Conservation (phyloP, 2,113 vertebrate genomes). For the Lonchura striata region DNA sequence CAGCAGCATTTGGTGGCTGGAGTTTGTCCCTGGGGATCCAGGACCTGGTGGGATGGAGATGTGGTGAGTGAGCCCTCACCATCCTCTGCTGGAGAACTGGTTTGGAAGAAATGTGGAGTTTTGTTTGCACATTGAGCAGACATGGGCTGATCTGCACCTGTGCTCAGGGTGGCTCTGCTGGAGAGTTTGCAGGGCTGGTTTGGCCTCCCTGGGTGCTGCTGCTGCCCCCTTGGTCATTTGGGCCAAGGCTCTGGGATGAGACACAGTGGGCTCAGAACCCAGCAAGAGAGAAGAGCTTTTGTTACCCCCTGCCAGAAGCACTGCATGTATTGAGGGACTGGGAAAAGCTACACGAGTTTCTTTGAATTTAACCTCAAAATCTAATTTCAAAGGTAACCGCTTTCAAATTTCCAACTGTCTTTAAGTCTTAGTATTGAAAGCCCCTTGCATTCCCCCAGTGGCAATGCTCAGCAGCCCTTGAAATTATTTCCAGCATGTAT, state of each 20-base stretch:
- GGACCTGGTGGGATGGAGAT: background rate
- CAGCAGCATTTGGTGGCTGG: background rate
- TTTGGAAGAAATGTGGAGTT: background rate
- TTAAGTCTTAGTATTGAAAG: conserved; percentile 45
- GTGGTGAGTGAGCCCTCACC: background rate
- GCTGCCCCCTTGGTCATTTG: rapidly evolving
- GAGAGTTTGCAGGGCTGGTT: background rate
- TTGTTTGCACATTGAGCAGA: background rate
- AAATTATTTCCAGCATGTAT: conserved; percentile 71
- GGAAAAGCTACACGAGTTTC: background rate
- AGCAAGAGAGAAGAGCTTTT: background rate
- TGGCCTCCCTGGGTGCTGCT: background rate
- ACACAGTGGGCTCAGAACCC: background rate
- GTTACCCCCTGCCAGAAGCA: background rate
- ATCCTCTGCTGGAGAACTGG: background rate
- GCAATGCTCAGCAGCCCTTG: conserved; percentile 68
- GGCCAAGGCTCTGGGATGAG: background rate
- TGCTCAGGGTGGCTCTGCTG: background rate
- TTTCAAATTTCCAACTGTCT: conserved; percentile 59
- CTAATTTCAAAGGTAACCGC: conserved; percentile 50
- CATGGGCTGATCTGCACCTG: background rate
- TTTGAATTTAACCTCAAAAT: conserved; percentile 43
- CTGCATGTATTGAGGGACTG: background rate
- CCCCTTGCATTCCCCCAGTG: conserved; percentile 44
- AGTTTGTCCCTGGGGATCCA: background rate